Evolutionary conservation across 2,797 vertebrate species (phyloP).

Genomic region (Dendrocincla fuliginosa): DNA sequence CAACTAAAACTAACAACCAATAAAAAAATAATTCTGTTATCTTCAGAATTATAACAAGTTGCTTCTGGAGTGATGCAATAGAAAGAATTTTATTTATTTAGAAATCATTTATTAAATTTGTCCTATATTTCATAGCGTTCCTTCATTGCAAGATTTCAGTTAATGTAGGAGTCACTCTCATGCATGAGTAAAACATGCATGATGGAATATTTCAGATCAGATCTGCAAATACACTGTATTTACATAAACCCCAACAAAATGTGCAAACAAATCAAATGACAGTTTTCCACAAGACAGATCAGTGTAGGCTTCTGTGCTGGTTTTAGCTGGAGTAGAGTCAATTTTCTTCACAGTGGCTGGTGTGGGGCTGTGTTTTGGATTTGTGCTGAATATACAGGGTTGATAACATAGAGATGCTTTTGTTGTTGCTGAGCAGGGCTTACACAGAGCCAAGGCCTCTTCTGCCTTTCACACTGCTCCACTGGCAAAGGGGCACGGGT

Average conservation of each 20-base stretch:
- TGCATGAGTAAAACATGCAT: neutral
- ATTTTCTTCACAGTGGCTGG: neutral
- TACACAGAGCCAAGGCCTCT: neutral
- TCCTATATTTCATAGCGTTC: neutral
- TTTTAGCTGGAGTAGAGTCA: neutral
- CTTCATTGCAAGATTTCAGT: neutral
- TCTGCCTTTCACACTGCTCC: fast-evolving
- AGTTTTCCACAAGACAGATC: neutral
- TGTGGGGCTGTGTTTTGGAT: neutral
- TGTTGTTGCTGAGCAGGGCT: neutral
- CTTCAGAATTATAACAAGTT: neutral
- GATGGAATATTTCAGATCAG: neutral
- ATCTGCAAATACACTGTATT: neutral
- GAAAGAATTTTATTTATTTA: neutral
- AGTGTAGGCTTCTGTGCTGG: neutral
- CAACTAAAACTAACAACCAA: neutral
- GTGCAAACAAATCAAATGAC: neutral
- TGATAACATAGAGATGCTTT: neutral
- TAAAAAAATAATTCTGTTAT: neutral
- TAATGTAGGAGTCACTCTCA: neutral
- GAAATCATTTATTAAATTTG: neutral
- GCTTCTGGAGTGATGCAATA: neutral
- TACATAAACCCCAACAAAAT: neutral
- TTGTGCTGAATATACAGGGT: neutral
- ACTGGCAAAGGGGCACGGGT: neutral